Conservation (phyloP, 1,140 invertebrate species). For the Leptoteleia sp. region DNA sequence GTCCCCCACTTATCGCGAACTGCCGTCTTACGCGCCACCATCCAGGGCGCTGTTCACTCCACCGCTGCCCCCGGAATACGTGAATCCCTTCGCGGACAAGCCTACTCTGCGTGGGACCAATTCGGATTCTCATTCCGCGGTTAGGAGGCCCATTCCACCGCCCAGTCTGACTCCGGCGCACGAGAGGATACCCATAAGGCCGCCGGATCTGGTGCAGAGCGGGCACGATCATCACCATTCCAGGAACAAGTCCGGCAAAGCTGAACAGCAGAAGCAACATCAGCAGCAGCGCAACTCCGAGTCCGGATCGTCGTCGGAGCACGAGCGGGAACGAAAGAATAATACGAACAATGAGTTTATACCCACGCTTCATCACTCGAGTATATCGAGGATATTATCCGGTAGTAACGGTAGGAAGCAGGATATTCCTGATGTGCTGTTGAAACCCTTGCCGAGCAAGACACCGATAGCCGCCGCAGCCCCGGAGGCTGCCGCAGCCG, state of each 20-base stretch:
- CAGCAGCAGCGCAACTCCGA: slow-evolving; percentile 70
- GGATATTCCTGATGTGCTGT: slow-evolving; percentile 87
- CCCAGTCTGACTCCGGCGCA: slow-evolving; percentile 88
- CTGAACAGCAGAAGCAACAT: slow-evolving; percentile 74
- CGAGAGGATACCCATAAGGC: slow-evolving; percentile 89
- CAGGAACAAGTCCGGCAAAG: slow-evolving; percentile 68
- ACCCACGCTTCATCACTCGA: slow-evolving; percentile 85
- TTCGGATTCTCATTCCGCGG: slow-evolving; percentile 83
- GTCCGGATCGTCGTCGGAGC: slow-evolving; percentile 29
- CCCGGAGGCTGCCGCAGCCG: slow-evolving; percentile 68
- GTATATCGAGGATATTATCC: slow-evolving; percentile 89
- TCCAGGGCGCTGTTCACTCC: slow-evolving; percentile 89
- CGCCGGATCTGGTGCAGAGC: slow-evolving; percentile 82
- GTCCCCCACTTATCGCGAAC: slow-evolving; percentile 80
- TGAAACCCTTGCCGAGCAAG: slow-evolving; percentile 86
- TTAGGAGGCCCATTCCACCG: slow-evolving; percentile 87
- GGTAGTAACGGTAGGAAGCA: slow-evolving; percentile 90
- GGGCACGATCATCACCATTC: slow-evolving; percentile 58
- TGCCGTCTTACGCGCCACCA: slow-evolving; percentile 90
- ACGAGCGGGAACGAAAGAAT: slow-evolving; percentile 70
- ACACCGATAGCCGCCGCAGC: slow-evolving; percentile 72
- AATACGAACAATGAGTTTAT: slow-evolving; percentile 82
- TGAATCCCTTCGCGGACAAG: slow-evolving; percentile 91
- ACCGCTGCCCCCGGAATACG: slow-evolving; percentile 88
- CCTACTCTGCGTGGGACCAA: slow-evolving; percentile 88